These are phyloP conservation scores for Mythimna ferrago DNA, from an alignment of 2,888 invertebrate species.

Conservation along the genomic window DNA sequence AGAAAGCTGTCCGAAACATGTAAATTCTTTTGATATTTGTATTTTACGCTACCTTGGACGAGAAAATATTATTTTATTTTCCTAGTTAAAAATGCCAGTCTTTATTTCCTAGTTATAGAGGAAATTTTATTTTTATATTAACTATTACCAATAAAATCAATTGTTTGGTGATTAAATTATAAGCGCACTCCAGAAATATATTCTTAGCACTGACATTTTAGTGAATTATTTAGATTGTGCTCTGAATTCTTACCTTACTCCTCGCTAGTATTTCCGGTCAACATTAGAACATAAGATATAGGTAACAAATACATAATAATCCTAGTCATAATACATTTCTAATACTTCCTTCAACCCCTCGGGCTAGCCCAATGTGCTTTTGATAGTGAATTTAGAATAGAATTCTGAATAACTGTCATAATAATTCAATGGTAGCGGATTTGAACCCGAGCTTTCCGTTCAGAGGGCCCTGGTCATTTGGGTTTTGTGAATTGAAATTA, in stretches of 20 bases:
- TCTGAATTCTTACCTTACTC: too few relatives aligned
- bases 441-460: conserved; percentile 44
- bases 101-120: background rate
- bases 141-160: too few relatives aligned
- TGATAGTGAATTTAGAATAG: conserved; percentile 40
- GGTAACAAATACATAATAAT: conserved; percentile 11
- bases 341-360: conserved; percentile 37
- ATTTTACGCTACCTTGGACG: too few relatives aligned
- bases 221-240: too few relatives aligned
- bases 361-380: conserved; percentile 38
- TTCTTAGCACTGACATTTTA: background rate
- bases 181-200: background rate
- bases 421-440: conserved; percentile 56
- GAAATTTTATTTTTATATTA: too few relatives aligned
- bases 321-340: conserved; percentile 28
- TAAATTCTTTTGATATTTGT: too few relatives aligned
- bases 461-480: conserved; percentile 43
- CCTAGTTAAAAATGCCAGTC: too few relatives aligned
- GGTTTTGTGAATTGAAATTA: conserved; percentile 50
- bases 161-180: too few relatives aligned
- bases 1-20: too few relatives aligned
- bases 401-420: conserved; percentile 54
- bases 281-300: background rate
- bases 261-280: background rate
- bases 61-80: too few relatives aligned